These are phyloP conservation scores for Paguma larvata DNA, from an alignment of 2,797 vertebrate genomes.

Conservation along the genomic window DNA sequence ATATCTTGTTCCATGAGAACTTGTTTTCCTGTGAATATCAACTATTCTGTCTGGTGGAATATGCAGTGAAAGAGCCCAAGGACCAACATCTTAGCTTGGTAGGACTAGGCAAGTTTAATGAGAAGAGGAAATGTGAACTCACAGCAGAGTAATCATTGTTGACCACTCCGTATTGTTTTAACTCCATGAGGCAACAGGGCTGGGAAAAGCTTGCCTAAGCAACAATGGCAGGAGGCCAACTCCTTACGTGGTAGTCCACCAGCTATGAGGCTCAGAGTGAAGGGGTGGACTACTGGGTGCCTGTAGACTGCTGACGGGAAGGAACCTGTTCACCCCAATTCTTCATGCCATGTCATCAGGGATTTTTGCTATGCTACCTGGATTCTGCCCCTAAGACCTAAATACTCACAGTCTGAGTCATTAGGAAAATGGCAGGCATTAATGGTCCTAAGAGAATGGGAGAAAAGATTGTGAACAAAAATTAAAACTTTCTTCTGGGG, in stretches of 20 bases:
- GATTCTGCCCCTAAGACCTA: neutral
- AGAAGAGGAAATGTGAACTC: neutral
- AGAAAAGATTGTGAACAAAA: constrained; percentile 10
- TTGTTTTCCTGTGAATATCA: neutral
- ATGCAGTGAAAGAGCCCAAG: neutral
- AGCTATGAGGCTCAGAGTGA: neutral
- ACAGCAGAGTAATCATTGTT: neutral
- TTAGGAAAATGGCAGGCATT: neutral
- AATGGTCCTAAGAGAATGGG: neutral
- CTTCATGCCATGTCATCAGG: neutral
- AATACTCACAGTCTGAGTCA: neutral
- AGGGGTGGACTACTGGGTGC: fast-evolving
- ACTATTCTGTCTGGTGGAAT: neutral
- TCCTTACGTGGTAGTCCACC: neutral
- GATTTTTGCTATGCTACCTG: neutral
- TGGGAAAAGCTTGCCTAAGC: neutral
- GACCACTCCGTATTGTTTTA: neutral
- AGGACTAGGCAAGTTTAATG: neutral
- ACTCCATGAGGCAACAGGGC: neutral
- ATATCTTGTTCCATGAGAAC: neutral
- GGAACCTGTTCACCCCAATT: neutral
- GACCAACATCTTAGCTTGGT: neutral
- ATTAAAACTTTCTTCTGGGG: neutral
- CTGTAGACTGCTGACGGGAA: neutral
- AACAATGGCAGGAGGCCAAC: neutral